phyloP scores from a whole-genome alignment of 1,140 invertebrate species.

The fruit fly (Drosophila melanogaster) region DNA sequence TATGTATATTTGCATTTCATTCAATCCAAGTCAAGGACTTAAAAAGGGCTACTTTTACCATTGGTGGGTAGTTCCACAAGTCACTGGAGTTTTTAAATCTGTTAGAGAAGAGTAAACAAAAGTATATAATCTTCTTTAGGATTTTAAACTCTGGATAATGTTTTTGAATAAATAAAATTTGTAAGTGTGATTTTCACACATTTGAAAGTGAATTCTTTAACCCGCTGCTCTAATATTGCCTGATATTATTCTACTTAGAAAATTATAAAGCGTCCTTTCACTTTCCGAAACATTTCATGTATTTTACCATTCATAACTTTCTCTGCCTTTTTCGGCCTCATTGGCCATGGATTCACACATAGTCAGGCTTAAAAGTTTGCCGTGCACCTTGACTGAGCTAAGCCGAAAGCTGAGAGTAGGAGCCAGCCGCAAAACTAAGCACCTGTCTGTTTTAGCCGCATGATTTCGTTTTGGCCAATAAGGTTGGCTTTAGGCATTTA shows the following conservation, averaged over 20 bases:
- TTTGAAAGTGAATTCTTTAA: too few species aligned
- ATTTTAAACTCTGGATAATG: too few species aligned
- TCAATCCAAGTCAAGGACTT: conserved; percentile 14
- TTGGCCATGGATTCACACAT: conserved; percentile 22
- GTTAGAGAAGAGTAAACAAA: too few species aligned
- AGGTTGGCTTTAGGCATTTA: conserved; percentile 25
- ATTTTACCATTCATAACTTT: too few species aligned
- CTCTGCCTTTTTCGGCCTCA: background rate
- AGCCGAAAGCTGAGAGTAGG: conserved; percentile 27
- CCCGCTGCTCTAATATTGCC: too few species aligned
- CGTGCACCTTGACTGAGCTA: conserved; percentile 37
- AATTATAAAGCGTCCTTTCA: background rate
- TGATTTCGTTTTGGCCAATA: conserved; percentile 3
- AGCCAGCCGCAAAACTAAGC: conserved; percentile 44
- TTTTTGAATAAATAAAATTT: too few species aligned
- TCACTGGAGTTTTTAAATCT: too few species aligned
- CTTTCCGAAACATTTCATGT: too few species aligned
- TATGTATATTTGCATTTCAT: conserved; percentile 47
- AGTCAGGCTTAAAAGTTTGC: conserved; percentile 53
- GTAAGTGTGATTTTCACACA: too few species aligned
- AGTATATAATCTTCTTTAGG: too few species aligned
- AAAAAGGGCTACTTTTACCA: background rate
- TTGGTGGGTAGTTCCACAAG: background rate
- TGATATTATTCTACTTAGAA: too few species aligned
- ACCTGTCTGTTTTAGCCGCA: conserved; percentile 9